Evolutionary conservation across 2,113 vertebrate genomes (phyloP).

Genomic region (Pristiophorus japonicus): DNA sequence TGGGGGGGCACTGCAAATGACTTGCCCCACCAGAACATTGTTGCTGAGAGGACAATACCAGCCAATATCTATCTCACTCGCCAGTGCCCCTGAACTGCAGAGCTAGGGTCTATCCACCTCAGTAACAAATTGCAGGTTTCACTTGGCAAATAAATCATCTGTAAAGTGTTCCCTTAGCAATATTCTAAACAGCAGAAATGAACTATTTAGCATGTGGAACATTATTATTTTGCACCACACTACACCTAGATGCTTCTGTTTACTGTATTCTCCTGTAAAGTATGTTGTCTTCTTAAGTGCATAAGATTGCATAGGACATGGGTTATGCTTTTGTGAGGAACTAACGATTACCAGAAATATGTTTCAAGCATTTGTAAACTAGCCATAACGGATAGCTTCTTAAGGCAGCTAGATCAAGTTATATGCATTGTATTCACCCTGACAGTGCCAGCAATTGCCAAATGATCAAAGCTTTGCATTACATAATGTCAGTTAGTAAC

Average conservation of each 20-base stretch:
- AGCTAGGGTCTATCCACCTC: background rate
- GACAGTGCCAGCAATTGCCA: background rate
- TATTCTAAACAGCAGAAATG: background rate
- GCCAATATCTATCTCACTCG: too few species aligned
- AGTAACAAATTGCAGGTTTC: background rate
- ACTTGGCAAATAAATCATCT: background rate
- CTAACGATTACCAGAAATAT: background rate
- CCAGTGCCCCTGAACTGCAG: background rate
- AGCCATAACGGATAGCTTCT: background rate
- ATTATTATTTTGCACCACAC: background rate
- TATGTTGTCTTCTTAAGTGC: background rate
- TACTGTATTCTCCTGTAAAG: background rate
- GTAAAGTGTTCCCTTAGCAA: background rate
- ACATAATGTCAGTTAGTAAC: background rate
- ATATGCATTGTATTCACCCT: background rate
- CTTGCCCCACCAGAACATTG: too few species aligned
- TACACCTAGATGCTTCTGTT: background rate
- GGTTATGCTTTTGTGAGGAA: conserved; percentile 15
- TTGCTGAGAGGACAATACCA: too few species aligned
- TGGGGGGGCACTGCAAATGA: background rate
- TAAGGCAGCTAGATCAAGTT: background rate
- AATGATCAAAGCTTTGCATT: background rate
- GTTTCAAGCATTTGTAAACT: conserved; percentile 9
- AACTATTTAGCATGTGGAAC: background rate
- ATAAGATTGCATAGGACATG: background rate